Percentiles rank a stretch among this genome's conserved stretches.
phyloP scores from a whole-genome alignment of 2,797 vertebrate genomes.

The Sebastes alutus region DNA sequence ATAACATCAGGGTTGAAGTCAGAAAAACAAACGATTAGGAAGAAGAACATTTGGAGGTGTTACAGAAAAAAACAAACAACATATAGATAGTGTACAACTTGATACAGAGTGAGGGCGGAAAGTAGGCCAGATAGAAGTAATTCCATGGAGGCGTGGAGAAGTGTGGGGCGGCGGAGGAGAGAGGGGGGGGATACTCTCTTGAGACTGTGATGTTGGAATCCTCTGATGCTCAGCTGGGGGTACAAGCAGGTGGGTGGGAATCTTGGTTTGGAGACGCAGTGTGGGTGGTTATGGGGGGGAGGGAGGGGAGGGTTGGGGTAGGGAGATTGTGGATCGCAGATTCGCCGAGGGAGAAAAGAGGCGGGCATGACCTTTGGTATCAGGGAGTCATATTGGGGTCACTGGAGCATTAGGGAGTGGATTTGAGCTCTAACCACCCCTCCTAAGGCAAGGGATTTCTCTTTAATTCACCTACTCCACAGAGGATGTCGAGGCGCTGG shows the following conservation, averaged over 20 bases:
- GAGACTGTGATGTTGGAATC: slow-evolving; percentile 65
- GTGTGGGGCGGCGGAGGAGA: slow-evolving; percentile 28
- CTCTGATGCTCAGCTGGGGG: slow-evolving; percentile 72
- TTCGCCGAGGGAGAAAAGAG: slow-evolving; percentile 41
- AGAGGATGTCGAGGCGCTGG: slow-evolving; percentile 14
- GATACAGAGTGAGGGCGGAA: slow-evolving; percentile 69
- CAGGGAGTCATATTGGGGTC: slow-evolving; percentile 61
- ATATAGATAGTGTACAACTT: slow-evolving; percentile 68
- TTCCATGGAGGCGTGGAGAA: slow-evolving; percentile 67
- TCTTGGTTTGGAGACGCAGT: slow-evolving; percentile 48
- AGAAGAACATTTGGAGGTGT: slow-evolving; percentile 54
- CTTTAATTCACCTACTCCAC: slow-evolving; percentile 8
- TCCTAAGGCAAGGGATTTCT: slow-evolving; percentile 41
- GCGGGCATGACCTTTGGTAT: slow-evolving; percentile 68
- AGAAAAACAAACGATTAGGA: slow-evolving; percentile 41
- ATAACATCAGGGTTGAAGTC: slow-evolving; percentile 24
- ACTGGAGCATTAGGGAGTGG: slow-evolving; percentile 48
- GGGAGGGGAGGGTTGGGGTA: not conserved
- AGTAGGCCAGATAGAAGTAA: slow-evolving; percentile 85
- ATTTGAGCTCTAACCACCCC: slow-evolving; percentile 28
- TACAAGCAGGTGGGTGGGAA: slow-evolving; percentile 78
- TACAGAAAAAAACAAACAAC: slow-evolving; percentile 44
- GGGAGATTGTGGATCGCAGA: slow-evolving; percentile 11
- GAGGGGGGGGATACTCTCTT: slow-evolving; percentile 41
- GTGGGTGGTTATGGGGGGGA: slow-evolving; percentile 56